Evolutionary conservation across 1,140 invertebrate species (phyloP), one percentile per base, ranked within the genome.

Genomic region (Aphelenchoides besseyi): DNA sequence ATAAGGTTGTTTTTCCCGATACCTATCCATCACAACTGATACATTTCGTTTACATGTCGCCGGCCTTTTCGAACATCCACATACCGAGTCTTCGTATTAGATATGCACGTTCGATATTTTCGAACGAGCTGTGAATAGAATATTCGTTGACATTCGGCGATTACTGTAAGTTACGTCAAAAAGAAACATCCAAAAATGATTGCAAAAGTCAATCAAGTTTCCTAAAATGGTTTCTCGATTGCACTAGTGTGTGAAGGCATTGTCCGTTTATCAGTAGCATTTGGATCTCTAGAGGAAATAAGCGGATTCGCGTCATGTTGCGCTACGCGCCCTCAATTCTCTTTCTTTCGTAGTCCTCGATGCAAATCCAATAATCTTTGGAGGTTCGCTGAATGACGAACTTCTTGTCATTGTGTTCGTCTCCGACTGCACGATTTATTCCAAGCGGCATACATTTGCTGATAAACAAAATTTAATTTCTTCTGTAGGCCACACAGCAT

Each of bases 301-400:
- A 48, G 41, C 41, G 12, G 41, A 48, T 23, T 48, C 41, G 41
- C 41, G 41, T 48, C 41, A 48, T 23, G 41, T 48, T 48, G 41
- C 23, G 41, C 41, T 48, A 23, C 41, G 41, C 41, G 41, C 41
- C 41, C 41, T 12, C 41, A 48, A 48, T 48, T 48, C 23, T 23
- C 41, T 48, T 23, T 23, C 41, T 23, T 12, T 48, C 41, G 41
- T 48, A 23, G 12, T 23, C 41, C 12, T 23, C 41, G 41, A 48
- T 48, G 12, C 41, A 48, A 48, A 48, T 48, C 23, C 41, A 48
- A 48, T 48, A 48, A 48, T 48, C 41, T 48, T 48, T 48, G 41
- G 23, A 48, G 41, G 41, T 12, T 23, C 41, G 41, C 41, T 23
- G 41, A 48, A 48, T 48, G 41, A 48, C 41, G 41, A 48, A 48